Evolutionary conservation across 2,888 invertebrate species (phyloP), one percentile per base, ranked within the genome.

Genomic region (Amphipyra berbera): DNA sequence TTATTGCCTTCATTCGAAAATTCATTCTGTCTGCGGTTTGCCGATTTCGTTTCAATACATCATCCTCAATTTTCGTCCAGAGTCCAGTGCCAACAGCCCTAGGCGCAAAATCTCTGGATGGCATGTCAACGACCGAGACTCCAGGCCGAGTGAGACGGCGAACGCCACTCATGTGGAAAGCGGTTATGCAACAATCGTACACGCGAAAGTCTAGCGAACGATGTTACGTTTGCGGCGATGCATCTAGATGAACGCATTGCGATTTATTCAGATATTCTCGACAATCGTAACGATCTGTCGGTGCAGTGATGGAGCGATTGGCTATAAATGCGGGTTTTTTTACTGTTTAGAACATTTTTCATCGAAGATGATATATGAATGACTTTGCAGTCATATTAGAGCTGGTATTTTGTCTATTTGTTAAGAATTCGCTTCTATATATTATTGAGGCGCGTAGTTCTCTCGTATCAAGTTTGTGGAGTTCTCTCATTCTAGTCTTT

Each of bases 141-240:
- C 89, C 89, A 88, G 88, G 89, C 90, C 83, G 89, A 88, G 88
- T 78, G 90, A 86, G 91, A 90, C 81, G 83, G 84, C 87, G 84
- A 83, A 86, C 88, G 81, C 80, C 90, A 85, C 90, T 92, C 93
- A 82, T 85, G 92, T 92, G 93, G 93, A 93, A 93, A 93, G 93
- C 92, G 89, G 92, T 93, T 93, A 94, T 91, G 93, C 91, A 93
- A 94, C 90, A 86, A 84, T 82, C 83, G 86, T 82, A 84, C 87
- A 88, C 89, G 92, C 90, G 93, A 93, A 91, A 92, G 91, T 90
- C 86, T 88, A 87, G 83, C 82, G 73, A 80, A 73, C 81, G 78
- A 82, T 81, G 83, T 84, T 83, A 83, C 79, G 83, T 83, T 84
- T 81, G 79, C 87, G 79, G 81, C 85, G 84, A 65, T 83, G 84